A percentile compares a stretch with the other conserved stretches of the same genome.
Conservation (phyloP, 2,888 invertebrate genomes). For the Drosophila melanocephala region DNA sequence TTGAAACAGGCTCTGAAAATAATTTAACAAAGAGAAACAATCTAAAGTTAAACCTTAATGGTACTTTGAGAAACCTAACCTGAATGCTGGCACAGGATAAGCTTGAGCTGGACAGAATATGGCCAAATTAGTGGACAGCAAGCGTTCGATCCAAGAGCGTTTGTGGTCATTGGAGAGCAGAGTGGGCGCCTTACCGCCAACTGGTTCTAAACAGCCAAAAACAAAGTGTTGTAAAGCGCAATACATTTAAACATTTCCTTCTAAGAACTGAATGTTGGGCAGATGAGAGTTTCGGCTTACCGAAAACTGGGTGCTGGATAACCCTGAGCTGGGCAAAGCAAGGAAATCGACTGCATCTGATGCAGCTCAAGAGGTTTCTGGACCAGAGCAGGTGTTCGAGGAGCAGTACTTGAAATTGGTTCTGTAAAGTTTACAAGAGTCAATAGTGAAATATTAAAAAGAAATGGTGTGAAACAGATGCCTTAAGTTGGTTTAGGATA, state of each 20-base stretch:
- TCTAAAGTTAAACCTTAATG: neutral
- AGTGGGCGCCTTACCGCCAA: conserved; percentile 87
- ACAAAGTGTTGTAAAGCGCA: neutral
- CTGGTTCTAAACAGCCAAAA: conserved; percentile 66
- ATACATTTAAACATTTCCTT: conserved; percentile 79
- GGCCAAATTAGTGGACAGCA: conserved; percentile 88
- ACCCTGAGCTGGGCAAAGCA: conserved; percentile 91
- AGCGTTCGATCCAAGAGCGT: conserved; percentile 87
- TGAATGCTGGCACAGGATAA: conserved; percentile 90
- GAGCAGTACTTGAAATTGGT: conserved; percentile 85
- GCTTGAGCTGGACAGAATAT: conserved; percentile 92
- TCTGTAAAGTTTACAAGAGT: conserved; percentile 30
- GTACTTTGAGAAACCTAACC: conserved; percentile 84
- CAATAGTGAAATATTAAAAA: neutral
- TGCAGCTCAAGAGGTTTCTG: conserved; percentile 83
- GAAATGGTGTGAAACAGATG: neutral
- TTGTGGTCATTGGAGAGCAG: conserved; percentile 86
- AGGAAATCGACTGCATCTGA: conserved; percentile 74
- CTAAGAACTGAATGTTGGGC: conserved; percentile 76
- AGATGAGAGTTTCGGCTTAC: conserved; percentile 83
- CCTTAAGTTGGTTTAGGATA: conserved; percentile 52
- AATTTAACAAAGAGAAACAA: conserved; percentile 20
- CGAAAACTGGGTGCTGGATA: conserved; percentile 91
- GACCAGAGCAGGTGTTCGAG: conserved; percentile 85
- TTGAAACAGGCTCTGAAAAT: conserved; percentile 87